Percentiles rank a stretch among this genome's conserved stretches.
These are phyloP conservation scores for Reinhardtius hippoglossoides DNA, from an alignment of 2,113 vertebrate genomes.

Conservation along the genomic window DNA sequence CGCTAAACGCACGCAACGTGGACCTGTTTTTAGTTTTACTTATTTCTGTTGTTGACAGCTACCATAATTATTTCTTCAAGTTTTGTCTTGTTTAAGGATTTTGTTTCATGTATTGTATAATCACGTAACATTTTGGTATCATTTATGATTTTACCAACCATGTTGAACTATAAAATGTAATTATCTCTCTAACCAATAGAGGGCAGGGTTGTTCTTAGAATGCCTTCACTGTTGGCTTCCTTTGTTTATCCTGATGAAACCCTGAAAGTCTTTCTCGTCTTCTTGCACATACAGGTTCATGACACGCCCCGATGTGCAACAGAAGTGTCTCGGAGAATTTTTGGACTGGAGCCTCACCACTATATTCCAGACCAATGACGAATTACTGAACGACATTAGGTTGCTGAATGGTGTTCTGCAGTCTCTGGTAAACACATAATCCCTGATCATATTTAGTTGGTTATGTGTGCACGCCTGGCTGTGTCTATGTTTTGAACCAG, in stretches of 20 bases:
- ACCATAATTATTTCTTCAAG: too few species aligned
- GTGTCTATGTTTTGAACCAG: constrained; percentile 14
- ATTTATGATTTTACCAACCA: neutral
- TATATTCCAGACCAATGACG: constrained; percentile 84
- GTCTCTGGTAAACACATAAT: constrained; percentile 87
- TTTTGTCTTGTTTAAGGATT: neutral
- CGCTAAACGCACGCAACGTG: too few species aligned
- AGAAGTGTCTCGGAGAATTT: constrained; percentile 89
- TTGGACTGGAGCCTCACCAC: constrained; percentile 91
- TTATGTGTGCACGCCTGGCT: neutral
- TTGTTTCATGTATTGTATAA: neutral
- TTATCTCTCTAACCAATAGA: constrained; percentile 58
- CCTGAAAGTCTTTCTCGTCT: constrained; percentile 6
- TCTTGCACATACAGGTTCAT: constrained; percentile 86
- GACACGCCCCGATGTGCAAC: constrained; percentile 91
- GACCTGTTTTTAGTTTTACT: too few species aligned
- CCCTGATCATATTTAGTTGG: neutral
- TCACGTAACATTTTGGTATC: too few species aligned
- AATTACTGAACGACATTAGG: constrained; percentile 85
- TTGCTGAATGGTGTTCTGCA: constrained; percentile 90
- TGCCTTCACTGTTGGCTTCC: neutral
- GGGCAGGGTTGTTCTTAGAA: constrained; percentile 30
- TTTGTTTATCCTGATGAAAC: constrained; percentile 12
- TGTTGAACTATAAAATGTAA: neutral
- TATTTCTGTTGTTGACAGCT: too few species aligned